Conservation (phyloP, 1,140 invertebrate genomes). For the Belonocnema kinseyi region DNA sequence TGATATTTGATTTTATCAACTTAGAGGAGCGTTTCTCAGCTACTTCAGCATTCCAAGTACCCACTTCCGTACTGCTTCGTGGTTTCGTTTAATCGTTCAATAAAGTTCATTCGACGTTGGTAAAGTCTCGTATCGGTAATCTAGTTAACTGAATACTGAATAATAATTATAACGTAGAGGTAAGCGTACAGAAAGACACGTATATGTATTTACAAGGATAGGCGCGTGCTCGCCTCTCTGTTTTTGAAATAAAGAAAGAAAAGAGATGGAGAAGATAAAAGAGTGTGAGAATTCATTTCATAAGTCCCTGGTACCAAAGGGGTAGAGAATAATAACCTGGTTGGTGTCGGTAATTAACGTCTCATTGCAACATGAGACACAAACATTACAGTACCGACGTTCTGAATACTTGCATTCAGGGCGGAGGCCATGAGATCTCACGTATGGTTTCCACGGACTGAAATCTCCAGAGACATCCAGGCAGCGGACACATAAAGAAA, state of each 20-base stretch:
- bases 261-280: conserved; percentile 62
- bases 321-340: conserved; percentile 67
- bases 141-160: conserved; percentile 1
- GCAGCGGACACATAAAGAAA: conserved; percentile 10
- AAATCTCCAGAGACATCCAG: conserved; percentile 48
- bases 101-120: conserved; percentile 11
- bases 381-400: conserved; percentile 37
- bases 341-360: conserved; percentile 69
- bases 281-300: conserved; percentile 74
- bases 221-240: conserved; percentile 28
- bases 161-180: neutral
- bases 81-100: conserved; percentile 1
- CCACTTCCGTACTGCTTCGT: conserved; percentile 10
- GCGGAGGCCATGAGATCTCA: conserved; percentile 66
- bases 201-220: neutral
- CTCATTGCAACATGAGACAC: conserved; percentile 60
- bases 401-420: conserved; percentile 52
- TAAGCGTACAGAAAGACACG: neutral
- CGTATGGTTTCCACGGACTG: conserved; percentile 62
- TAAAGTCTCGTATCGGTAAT: conserved; percentile 5
- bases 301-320: conserved; percentile 60
- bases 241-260: conserved; percentile 61
- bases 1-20: conserved; percentile 11
- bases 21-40: neutral
- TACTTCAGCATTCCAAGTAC: conserved; percentile 1